These are phyloP conservation scores for Drosophila azteca DNA, from an alignment of 1,140 invertebrate genomes.

Conservation along the genomic window DNA sequence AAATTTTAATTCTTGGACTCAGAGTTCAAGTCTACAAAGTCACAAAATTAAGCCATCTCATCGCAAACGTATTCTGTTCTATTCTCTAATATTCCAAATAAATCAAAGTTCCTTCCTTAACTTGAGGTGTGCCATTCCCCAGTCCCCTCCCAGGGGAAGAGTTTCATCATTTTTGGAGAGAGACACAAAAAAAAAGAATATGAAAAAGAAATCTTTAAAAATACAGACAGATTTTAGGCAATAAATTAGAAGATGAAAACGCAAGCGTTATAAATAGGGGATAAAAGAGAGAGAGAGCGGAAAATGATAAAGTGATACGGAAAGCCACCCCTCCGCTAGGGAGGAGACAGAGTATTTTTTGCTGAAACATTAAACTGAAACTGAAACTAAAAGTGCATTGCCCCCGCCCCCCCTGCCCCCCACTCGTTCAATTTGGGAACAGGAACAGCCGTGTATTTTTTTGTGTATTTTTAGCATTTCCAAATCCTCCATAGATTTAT, in stretches of 20 bases:
- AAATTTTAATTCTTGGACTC: conserved; percentile 31
- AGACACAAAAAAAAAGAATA: conserved; percentile 20
- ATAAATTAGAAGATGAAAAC: conserved; percentile 33
- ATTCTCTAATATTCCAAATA: conserved; percentile 49
- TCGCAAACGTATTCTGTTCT: conserved; percentile 34
- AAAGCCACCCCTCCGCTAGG: too few species aligned
- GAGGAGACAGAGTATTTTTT: too few species aligned
- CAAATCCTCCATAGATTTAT: background rate
- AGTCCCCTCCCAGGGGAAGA: conserved; percentile 39
- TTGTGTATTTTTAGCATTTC: background rate
- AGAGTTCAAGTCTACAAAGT: conserved; percentile 50
- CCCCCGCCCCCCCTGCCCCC: too few species aligned
- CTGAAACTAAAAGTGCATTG: too few species aligned
- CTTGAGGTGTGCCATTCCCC: conserved; percentile 20
- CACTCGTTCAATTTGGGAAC: too few species aligned
- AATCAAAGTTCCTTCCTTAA: conserved; percentile 46
- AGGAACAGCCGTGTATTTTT: too few species aligned
- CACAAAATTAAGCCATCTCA: conserved; percentile 46
- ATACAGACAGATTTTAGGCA: conserved; percentile 8
- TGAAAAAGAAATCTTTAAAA: conserved; percentile 28
- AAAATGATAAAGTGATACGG: too few species aligned
- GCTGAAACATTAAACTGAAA: too few species aligned
- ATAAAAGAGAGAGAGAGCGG: too few species aligned
- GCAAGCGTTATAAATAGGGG: too few species aligned
- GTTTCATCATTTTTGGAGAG: conserved; percentile 47